These are phyloP conservation scores for Hippoglossus hippoglossus DNA, from an alignment of 2,797 vertebrate genomes.

Conservation along the genomic window DNA sequence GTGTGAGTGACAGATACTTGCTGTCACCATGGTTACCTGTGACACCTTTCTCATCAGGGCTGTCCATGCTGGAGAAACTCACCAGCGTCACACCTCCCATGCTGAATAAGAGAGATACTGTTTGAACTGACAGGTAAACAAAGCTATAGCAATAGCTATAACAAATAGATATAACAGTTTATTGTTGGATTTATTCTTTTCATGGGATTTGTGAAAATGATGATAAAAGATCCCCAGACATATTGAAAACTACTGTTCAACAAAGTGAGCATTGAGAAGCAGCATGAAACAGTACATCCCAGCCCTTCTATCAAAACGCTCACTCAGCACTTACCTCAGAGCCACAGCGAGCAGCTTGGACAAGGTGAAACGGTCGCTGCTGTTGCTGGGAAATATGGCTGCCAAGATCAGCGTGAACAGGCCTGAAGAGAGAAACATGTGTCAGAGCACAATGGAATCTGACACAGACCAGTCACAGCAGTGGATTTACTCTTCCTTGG, in stretches of 20 bases:
- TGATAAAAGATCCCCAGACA: no score
- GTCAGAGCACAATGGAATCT: constrained; percentile 74
- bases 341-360: constrained; percentile 94
- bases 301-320: not conserved
- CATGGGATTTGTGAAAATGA: no score
- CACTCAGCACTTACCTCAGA: constrained; percentile 86
- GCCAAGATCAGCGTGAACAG: constrained; percentile 95
- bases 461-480: not conserved
- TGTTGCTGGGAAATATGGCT: constrained; percentile 97
- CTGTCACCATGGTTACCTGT: constrained; percentile 82
- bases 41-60: constrained; percentile 86
- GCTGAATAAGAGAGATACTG: constrained; percentile 72
- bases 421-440: constrained; percentile 76
- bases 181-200: no score
- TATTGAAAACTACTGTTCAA: no score
- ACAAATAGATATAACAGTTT: no score
- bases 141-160: not conserved
- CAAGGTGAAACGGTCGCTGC: constrained; percentile 95
- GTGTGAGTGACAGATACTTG: not conserved
- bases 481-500: not conserved
- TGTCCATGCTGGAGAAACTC: constrained; percentile 92
- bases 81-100: constrained; percentile 95
- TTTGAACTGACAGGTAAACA: not conserved
- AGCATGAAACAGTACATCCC: not conserved
- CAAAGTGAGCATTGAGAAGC: no score